Conservation (phyloP, 2,113 vertebrate species). For the Lates calcarifer region DNA sequence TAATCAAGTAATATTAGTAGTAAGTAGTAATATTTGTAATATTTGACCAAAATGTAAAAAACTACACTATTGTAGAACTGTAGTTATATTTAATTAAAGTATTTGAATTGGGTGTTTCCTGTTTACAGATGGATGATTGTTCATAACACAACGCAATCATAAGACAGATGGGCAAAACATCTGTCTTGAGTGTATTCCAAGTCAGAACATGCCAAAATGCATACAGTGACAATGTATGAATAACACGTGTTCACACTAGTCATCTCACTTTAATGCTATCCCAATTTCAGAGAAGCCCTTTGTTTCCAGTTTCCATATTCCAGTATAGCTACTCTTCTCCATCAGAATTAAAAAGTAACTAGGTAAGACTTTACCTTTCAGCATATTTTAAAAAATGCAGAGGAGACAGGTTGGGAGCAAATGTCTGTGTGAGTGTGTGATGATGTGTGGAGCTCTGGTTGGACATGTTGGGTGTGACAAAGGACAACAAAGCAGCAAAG, state of each 20-base stretch:
- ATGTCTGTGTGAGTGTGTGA: too few relatives aligned
- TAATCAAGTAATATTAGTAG: too few relatives aligned
- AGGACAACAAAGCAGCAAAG: too few relatives aligned
- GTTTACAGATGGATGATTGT: background rate
- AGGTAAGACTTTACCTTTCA: too few relatives aligned
- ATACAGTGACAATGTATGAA: background rate
- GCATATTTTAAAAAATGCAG: too few relatives aligned
- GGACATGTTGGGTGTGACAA: too few relatives aligned
- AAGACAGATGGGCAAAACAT: slow-evolving; percentile 22
- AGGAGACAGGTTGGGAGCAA: too few relatives aligned
- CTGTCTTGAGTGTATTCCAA: slow-evolving; percentile 1
- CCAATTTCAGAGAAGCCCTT: background rate
- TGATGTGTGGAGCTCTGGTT: too few relatives aligned
- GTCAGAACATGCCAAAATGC: background rate
- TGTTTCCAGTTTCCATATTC: too few relatives aligned
- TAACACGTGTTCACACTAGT: background rate
- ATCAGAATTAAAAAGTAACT: too few relatives aligned
- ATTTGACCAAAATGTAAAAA: background rate
- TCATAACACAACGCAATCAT: background rate
- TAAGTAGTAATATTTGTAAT: background rate
- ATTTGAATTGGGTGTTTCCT: background rate
- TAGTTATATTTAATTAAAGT: background rate
- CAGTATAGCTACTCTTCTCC: too few relatives aligned
- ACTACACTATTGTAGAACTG: background rate
- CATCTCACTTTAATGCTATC: background rate